Conservation (phyloP, 2,797 vertebrate species). For the Ambastaia sidthimunki region DNA sequence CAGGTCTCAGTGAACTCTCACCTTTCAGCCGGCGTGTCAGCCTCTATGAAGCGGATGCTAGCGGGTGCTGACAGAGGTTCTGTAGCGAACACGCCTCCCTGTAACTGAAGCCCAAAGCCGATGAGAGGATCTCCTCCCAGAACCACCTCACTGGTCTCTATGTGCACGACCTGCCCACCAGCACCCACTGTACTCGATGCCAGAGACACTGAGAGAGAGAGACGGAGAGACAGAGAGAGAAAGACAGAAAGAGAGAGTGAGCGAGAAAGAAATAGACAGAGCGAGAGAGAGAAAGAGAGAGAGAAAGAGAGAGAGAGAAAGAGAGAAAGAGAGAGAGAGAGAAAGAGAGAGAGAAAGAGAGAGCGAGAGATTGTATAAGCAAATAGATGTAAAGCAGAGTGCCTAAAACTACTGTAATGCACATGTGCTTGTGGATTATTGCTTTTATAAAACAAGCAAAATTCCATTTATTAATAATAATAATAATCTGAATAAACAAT, state of each 20-base stretch:
- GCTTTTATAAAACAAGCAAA: background rate
- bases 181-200: slow-evolving; percentile 94
- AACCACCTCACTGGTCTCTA: slow-evolving; percentile 90
- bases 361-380: too few species aligned
- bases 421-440: too few species aligned
- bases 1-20: slow-evolving; percentile 66
- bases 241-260: slow-evolving; percentile 54
- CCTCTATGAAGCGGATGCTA: slow-evolving; percentile 94
- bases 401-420: too few species aligned
- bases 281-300: too few species aligned
- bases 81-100: slow-evolving; percentile 97
- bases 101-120: slow-evolving; percentile 97
- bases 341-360: too few species aligned
- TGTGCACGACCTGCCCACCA: slow-evolving; percentile 96
- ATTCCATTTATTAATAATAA: background rate
- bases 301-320: too few species aligned
- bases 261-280: too few species aligned
- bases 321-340: too few species aligned
- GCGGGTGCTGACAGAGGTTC: slow-evolving; percentile 94
- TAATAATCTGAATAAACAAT: background rate
- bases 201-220: slow-evolving; percentile 84
- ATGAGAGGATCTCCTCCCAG: slow-evolving; percentile 93
- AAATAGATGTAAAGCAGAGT: too few species aligned
- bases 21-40: slow-evolving; percentile 98
- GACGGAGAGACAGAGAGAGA: slow-evolving; percentile 51